Percentiles rank a stretch among this genome's conserved stretches.
phyloP scores from a whole-genome alignment of 2,888 invertebrate species.

The Drepanosiphum platanoidis region DNA sequence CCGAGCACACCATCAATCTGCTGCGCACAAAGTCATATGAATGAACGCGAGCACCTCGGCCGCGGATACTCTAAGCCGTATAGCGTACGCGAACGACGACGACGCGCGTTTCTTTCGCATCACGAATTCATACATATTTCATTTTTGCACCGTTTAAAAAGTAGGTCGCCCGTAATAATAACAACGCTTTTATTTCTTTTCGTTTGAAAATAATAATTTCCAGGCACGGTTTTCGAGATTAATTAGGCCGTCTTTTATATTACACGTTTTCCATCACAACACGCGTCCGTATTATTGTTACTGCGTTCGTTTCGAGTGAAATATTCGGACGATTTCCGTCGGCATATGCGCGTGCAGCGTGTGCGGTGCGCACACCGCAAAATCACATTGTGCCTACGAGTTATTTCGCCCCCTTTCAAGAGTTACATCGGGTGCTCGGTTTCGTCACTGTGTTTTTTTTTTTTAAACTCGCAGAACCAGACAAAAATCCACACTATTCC shows the following conservation, averaged over 20 bases:
- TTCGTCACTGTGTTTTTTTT: too few species aligned
- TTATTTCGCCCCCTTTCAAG: too few species aligned
- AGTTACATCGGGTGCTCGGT: too few species aligned
- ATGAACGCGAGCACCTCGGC: neutral
- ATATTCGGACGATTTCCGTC: neutral
- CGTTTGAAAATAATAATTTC: neutral
- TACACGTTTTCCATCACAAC: neutral
- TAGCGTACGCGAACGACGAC: too few species aligned
- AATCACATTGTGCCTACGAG: too few species aligned
- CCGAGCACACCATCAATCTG: slow-evolving; percentile 29
- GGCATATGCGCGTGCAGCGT: too few species aligned
- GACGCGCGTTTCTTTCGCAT: slow-evolving; percentile 16
- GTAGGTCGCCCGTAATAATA: neutral
- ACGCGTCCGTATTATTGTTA: slow-evolving; percentile 1
- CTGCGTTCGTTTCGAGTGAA: slow-evolving; percentile 20
- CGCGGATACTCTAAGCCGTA: too few species aligned
- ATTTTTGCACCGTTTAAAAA: neutral
- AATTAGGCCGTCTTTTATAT: slow-evolving; percentile 34
- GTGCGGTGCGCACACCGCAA: too few species aligned
- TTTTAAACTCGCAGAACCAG: too few species aligned
- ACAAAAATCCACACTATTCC: too few species aligned
- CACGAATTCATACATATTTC: slow-evolving; percentile 32
- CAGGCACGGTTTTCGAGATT: neutral
- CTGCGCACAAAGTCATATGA: neutral
- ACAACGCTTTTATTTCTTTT: neutral